phyloP scores from a whole-genome alignment of 2,888 invertebrate species.

The Sphaeridia pumilis region DNA sequence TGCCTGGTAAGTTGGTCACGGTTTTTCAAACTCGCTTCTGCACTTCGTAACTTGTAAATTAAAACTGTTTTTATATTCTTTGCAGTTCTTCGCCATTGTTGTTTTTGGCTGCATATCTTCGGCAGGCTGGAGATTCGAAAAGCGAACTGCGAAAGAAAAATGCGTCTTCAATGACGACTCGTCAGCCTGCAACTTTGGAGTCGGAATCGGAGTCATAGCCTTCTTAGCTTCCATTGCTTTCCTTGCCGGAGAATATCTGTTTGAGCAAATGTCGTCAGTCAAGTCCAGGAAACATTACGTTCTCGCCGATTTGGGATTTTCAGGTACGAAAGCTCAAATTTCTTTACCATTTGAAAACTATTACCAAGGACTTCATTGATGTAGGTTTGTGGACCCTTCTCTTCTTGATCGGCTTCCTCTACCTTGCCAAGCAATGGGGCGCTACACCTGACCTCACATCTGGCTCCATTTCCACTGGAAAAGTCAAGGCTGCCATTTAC shows the following conservation, averaged over 20 bases:
- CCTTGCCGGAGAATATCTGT: slow-evolving; percentile 81
- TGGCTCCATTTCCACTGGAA: slow-evolving; percentile 61
- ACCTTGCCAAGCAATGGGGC: slow-evolving; percentile 85
- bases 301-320: slow-evolving; percentile 79
- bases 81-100: slow-evolving; percentile 87
- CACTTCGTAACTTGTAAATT: no score
- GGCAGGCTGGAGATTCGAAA: slow-evolving; percentile 64
- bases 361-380: neutral
- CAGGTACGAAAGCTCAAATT: no score
- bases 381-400: slow-evolving; percentile 90
- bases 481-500: slow-evolving; percentile 86
- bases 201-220: slow-evolving; percentile 83
- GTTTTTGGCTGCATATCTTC: slow-evolving; percentile 94
- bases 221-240: slow-evolving; percentile 80
- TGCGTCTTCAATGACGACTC: slow-evolving; percentile 80
- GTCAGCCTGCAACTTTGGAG: slow-evolving; percentile 88
- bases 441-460: slow-evolving; percentile 54
- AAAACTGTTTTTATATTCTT: no score
- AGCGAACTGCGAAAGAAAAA: slow-evolving; percentile 50
- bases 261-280: slow-evolving; percentile 96
- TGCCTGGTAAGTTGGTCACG: slow-evolving; percentile 57
- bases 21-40: neutral
- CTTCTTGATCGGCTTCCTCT: slow-evolving; percentile 92
- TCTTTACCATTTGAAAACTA: no score
- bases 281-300: slow-evolving; percentile 95